A percentile compares a stretch with the other conserved stretches of the same genome.
These are phyloP conservation scores for Drosophila longiperda DNA, from an alignment of 2,888 invertebrate species.

Conservation along the genomic window DNA sequence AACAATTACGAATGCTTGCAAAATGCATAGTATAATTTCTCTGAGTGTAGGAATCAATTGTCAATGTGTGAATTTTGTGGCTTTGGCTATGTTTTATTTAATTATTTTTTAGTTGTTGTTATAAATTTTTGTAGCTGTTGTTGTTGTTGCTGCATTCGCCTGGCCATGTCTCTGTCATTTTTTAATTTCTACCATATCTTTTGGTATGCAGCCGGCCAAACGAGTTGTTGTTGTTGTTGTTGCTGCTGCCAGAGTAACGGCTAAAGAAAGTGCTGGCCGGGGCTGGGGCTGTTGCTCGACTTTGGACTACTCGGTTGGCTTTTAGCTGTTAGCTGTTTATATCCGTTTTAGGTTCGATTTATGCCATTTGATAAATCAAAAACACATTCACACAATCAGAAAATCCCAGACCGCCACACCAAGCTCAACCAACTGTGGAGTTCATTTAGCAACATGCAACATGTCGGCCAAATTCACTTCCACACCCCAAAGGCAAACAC, in stretches of 20 bases:
- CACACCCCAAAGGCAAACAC: constrained; percentile 22
- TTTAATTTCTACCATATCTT: constrained; percentile 64
- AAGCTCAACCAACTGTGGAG: constrained; percentile 33
- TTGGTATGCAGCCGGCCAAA: constrained; percentile 58
- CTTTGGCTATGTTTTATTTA: constrained; percentile 29
- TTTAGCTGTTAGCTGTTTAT: constrained; percentile 60
- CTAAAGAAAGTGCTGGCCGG: constrained; percentile 65
- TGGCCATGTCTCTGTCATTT: constrained; percentile 50
- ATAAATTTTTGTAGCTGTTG: constrained; percentile 11
- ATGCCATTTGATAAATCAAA: constrained; percentile 71
- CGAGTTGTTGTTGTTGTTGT: constrained; percentile 43
- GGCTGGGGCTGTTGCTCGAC: constrained; percentile 48
- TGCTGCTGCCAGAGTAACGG: constrained; percentile 43
- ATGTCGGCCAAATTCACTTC: constrained; percentile 19
- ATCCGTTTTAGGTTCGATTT: constrained; percentile 78
- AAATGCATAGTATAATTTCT: not conserved
- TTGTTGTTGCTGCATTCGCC: constrained; percentile 45
- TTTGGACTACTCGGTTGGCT: constrained; percentile 38
- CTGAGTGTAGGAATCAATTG: constrained; percentile 13
- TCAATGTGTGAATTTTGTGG: constrained; percentile 15
- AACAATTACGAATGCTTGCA: not conserved
- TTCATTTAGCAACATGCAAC: constrained; percentile 62
- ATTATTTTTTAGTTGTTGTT: constrained; percentile 35
- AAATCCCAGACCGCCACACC: constrained; percentile 13
- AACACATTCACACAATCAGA: constrained; percentile 38